A percentile compares a stretch with the other conserved stretches of the same genome.
Evolutionary conservation across 2,797 vertebrate genomes (phyloP).

Genomic region (Cossypha polioptera): DNA sequence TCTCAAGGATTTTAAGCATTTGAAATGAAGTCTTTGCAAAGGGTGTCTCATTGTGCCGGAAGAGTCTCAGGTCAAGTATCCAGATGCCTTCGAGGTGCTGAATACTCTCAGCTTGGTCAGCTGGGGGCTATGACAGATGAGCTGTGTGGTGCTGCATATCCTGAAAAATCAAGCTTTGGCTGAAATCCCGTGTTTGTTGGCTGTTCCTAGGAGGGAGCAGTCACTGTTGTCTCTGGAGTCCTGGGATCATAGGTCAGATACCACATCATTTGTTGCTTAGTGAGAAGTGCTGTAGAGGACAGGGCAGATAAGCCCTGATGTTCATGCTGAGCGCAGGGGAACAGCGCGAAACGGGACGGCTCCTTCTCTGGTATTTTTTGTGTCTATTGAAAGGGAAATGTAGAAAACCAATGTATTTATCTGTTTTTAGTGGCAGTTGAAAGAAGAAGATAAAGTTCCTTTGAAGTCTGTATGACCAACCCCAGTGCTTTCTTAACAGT

Average conservation of each 20-base stretch:
- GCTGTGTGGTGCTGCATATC: background rate
- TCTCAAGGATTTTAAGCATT: background rate
- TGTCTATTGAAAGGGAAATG: background rate
- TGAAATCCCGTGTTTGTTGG: background rate
- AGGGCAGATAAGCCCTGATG: background rate
- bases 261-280: background rate
- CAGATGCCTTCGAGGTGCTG: background rate
- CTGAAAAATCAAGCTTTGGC: background rate
- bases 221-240: background rate
- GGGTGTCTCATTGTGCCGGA: background rate
- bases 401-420: background rate
- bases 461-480: background rate
- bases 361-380: background rate
- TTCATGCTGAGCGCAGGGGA: background rate
- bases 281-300: background rate
- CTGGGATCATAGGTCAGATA: background rate
- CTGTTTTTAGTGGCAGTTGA: background rate
- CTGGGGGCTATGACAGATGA: background rate
- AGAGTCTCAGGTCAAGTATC: background rate
- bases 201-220: background rate
- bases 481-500: background rate
- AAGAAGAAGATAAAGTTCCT: background rate
- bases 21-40: background rate
- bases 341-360: background rate
- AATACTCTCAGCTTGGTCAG: background rate